These are phyloP conservation scores for Apteryx mantelli DNA, from an alignment of 2,113 vertebrate species.

Conservation along the genomic window DNA sequence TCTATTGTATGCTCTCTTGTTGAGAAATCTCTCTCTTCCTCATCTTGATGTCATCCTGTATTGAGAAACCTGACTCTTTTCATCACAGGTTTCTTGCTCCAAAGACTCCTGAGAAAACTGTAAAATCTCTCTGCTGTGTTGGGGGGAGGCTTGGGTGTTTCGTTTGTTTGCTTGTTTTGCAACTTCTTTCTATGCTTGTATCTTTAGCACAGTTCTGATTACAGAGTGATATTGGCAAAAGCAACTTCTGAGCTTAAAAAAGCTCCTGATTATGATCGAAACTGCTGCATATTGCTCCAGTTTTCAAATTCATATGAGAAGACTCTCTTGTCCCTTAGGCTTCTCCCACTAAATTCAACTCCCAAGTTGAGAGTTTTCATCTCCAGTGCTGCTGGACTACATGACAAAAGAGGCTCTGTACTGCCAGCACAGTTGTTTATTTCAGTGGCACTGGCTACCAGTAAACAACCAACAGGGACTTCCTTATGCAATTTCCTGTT, in stretches of 20 bases:
- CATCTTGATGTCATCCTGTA: background rate
- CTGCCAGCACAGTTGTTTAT: conserved; percentile 51
- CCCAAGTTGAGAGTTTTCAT: conserved; percentile 2
- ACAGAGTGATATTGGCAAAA: background rate
- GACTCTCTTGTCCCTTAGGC: background rate
- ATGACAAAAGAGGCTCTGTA: conserved; percentile 71
- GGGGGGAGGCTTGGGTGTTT: background rate
- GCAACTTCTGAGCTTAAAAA: conserved; percentile 11
- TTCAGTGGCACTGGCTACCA: conserved; percentile 10
- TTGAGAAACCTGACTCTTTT: background rate
- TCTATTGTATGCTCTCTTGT: background rate
- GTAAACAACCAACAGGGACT: conserved; percentile 41
- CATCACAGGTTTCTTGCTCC: background rate
- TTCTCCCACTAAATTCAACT: conserved; percentile 9
- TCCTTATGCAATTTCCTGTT: conserved; percentile 29
- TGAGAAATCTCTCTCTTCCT: background rate
- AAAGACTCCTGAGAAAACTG: background rate
- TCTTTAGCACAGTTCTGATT: background rate
- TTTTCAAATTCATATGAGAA: background rate
- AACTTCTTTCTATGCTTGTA: background rate
- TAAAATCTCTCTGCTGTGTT: background rate
- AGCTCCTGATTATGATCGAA: conserved; percentile 12
- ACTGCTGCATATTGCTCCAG: background rate
- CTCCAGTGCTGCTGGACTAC: background rate
- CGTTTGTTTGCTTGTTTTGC: background rate